Evolutionary conservation across 2,113 vertebrate species (phyloP).

Genomic region (Ariopsis seemanni): DNA sequence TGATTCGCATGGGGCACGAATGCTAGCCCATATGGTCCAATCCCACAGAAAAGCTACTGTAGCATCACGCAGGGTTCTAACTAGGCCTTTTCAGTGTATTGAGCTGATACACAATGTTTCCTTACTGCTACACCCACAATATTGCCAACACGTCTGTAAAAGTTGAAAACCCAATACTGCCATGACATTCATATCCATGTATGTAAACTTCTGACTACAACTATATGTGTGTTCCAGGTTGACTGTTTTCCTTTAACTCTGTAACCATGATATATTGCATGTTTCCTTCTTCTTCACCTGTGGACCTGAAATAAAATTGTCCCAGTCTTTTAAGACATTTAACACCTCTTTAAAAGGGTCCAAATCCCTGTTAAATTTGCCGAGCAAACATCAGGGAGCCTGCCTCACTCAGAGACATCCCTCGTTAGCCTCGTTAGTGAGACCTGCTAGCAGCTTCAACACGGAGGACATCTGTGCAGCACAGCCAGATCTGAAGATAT

Average conservation of each 20-base stretch:
- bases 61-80: too few relatives aligned
- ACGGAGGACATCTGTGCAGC: constrained; percentile 59
- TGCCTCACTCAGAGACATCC: constrained; percentile 50
- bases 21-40: too few relatives aligned
- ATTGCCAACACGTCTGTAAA: too few relatives aligned
- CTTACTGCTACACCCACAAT: too few relatives aligned
- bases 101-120: too few relatives aligned
- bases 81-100: too few relatives aligned
- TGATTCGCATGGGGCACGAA: too few relatives aligned
- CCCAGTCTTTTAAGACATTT: constrained; percentile 22
- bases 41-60: too few relatives aligned
- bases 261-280: background rate
- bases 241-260: background rate
- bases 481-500: constrained; percentile 51
- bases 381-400: constrained; percentile 53
- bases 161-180: too few relatives aligned
- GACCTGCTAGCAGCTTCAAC: constrained; percentile 43
- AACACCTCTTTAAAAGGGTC: constrained; percentile 27
- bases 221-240: background rate
- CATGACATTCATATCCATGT: too few relatives aligned
- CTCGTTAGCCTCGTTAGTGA: constrained; percentile 56
- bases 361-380: constrained; percentile 59
- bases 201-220: too few relatives aligned
- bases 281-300: background rate
- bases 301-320: constrained; percentile 7